A percentile compares a stretch with the other conserved stretches of the same genome.
These are phyloP conservation scores for Lasioglossum morio DNA, from an alignment of 2,888 invertebrate species.

Conservation along the genomic window DNA sequence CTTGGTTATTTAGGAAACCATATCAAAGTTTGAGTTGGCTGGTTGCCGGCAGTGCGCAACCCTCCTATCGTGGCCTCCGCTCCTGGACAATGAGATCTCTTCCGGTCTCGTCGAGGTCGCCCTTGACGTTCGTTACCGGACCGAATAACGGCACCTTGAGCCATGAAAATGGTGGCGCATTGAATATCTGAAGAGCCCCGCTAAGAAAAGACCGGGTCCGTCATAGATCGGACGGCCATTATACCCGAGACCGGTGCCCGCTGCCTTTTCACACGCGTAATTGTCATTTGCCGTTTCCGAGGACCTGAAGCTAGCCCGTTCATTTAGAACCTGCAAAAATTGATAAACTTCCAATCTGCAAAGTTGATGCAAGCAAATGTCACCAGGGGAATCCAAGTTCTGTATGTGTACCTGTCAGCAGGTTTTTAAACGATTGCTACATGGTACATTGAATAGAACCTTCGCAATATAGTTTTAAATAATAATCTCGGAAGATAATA, in stretches of 20 bases:
- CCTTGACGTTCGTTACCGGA: conserved; percentile 75
- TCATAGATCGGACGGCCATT: conserved; percentile 51
- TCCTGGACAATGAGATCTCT: conserved; percentile 78
- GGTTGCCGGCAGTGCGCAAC: conserved; percentile 71
- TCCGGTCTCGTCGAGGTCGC: conserved; percentile 71
- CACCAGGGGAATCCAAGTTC: not conserved
- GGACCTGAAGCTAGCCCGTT: not conserved
- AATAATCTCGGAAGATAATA: too few relatives aligned
- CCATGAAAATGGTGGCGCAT: conserved; percentile 63
- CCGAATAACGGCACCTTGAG: conserved; percentile 67
- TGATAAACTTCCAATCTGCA: not conserved
- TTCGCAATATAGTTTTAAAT: too few relatives aligned
- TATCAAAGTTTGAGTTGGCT: conserved; percentile 82
- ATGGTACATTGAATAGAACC: not conserved
- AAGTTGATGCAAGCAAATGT: not conserved
- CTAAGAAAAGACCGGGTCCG: conserved; percentile 58
- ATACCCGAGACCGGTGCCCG: conserved; percentile 8
- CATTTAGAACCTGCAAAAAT: not conserved
- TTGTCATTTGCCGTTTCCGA: not conserved
- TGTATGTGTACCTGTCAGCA: not conserved
- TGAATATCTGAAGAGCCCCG: conserved; percentile 49
- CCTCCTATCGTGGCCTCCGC: conserved; percentile 69
- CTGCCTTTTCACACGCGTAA: conserved; percentile 2
- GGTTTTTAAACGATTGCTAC: not conserved
- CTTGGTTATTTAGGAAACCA: conserved; percentile 83